A percentile compares a stretch with the other conserved stretches of the same genome.
Evolutionary conservation across 1,140 invertebrate species (phyloP).

Genomic region (Drosophila rhopaloa): DNA sequence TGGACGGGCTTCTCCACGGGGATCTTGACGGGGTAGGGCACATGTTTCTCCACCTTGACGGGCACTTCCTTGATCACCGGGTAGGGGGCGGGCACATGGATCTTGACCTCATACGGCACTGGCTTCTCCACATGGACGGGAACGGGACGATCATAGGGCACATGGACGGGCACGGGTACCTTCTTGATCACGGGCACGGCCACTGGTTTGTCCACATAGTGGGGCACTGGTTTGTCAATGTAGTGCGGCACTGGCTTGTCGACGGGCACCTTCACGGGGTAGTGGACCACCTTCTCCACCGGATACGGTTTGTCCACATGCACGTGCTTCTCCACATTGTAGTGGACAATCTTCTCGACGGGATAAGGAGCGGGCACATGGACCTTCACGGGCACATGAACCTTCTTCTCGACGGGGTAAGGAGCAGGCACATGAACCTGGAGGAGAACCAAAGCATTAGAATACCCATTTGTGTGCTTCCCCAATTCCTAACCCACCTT

Average conservation of each 20-base stretch:
- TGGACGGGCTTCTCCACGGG: conserved; percentile 86
- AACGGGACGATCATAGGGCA: conserved; percentile 87
- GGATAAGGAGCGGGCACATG: conserved; percentile 89
- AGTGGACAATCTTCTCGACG: conserved; percentile 89
- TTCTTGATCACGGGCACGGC: conserved; percentile 87
- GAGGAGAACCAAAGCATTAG: neutral
- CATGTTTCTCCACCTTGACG: conserved; percentile 86
- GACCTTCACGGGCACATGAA: conserved; percentile 89
- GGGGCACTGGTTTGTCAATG: conserved; percentile 88
- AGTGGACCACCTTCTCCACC: conserved; percentile 90
- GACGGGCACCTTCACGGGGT: conserved; percentile 89
- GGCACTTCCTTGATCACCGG: conserved; percentile 85
- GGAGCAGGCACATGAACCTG: conserved; percentile 88
- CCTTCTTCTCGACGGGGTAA: conserved; percentile 88
- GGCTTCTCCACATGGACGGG: conserved; percentile 87
- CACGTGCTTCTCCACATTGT: conserved; percentile 89
- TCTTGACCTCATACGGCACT: conserved; percentile 86
- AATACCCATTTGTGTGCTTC: too few species aligned
- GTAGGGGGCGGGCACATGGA: conserved; percentile 86
- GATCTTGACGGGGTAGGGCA: conserved; percentile 87
- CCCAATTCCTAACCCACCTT: conserved; percentile 68
- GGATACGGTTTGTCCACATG: conserved; percentile 89
- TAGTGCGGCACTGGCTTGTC: conserved; percentile 88
- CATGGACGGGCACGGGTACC: conserved; percentile 86
- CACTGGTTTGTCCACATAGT: conserved; percentile 88